Conservation (phyloP, 2,888 invertebrate genomes). For the Drosophila anceps region DNA sequence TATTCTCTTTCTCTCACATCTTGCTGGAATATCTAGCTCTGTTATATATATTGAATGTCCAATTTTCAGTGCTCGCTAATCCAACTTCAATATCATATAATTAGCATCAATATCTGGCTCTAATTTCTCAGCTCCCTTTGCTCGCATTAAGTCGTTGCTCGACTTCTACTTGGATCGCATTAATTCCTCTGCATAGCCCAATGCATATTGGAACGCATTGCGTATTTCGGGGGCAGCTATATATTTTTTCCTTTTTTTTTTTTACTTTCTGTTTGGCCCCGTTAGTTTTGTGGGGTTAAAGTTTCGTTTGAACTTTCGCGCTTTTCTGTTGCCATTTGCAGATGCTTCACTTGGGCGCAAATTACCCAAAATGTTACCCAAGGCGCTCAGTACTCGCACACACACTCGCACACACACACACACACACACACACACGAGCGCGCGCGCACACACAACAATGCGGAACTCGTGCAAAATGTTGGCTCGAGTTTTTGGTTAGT, state of each 20-base stretch:
- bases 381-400: slow-evolving; percentile 47
- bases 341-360: slow-evolving; percentile 65
- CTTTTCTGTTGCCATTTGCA: slow-evolving; percentile 59
- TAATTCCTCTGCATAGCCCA: neutral
- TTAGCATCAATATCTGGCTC: neutral
- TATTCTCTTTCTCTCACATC: neutral
- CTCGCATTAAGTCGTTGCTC: slow-evolving; percentile 7
- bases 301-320: slow-evolving; percentile 63
- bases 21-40: neutral
- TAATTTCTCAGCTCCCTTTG: neutral
- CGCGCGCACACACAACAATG: slow-evolving; percentile 18
- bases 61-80: neutral
- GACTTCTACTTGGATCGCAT: slow-evolving; percentile 9
- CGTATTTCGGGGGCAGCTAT: slow-evolving; percentile 4
- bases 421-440: slow-evolving; percentile 12
- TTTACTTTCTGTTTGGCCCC: no score
- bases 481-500: slow-evolving; percentile 54
- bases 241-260: neutral
- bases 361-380: slow-evolving; percentile 77
- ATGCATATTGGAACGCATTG: slow-evolving; percentile 1
- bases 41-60: neutral
- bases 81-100: neutral
- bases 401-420: slow-evolving; percentile 13
- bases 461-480: slow-evolving; percentile 32
- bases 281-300: slow-evolving; percentile 5